Evolutionary conservation across 2,797 vertebrate genomes (phyloP).

Genomic region (Sylvilagus floridanus): DNA sequence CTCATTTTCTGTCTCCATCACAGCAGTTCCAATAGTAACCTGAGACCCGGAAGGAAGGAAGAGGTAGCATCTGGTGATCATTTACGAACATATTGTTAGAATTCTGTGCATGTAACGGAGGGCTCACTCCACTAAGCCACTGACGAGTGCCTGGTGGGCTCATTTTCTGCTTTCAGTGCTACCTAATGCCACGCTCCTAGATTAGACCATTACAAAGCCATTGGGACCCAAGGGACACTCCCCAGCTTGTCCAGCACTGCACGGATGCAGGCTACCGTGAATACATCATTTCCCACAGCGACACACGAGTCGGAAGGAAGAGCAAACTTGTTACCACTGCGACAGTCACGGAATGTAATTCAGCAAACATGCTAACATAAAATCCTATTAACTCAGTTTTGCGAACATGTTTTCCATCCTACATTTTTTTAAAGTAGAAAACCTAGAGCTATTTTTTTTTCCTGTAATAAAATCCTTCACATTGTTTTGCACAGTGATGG

Average conservation of each 20-base stretch:
- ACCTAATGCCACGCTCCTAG: constrained; percentile 69
- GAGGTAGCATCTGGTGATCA: background rate
- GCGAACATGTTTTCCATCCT: constrained; percentile 76
- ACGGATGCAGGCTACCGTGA: background rate
- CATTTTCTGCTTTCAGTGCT: constrained; percentile 77
- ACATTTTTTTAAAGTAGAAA: constrained; percentile 76
- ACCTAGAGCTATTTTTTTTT: constrained; percentile 79
- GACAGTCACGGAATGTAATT: constrained; percentile 64
- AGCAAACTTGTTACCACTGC: constrained; percentile 54
- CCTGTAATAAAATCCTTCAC: constrained; percentile 75
- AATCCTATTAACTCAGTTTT: constrained; percentile 81
- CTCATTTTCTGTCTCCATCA: constrained; percentile 37
- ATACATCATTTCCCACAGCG: constrained; percentile 49
- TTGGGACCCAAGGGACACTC: constrained; percentile 71
- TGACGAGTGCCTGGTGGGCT: constrained; percentile 22
- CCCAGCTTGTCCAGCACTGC: background rate
- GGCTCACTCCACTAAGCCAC: background rate
- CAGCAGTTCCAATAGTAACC: background rate
- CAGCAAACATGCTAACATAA: constrained; percentile 75
- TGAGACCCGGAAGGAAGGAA: background rate
- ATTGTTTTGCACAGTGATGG: constrained; percentile 77
- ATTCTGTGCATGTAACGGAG: constrained; percentile 10
- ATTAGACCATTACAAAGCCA: constrained; percentile 80
- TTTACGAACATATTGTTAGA: background rate
- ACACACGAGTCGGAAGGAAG: constrained; percentile 74